Conservation (phyloP, 2,888 invertebrate genomes). For the Acanthosepion esculentum region DNA sequence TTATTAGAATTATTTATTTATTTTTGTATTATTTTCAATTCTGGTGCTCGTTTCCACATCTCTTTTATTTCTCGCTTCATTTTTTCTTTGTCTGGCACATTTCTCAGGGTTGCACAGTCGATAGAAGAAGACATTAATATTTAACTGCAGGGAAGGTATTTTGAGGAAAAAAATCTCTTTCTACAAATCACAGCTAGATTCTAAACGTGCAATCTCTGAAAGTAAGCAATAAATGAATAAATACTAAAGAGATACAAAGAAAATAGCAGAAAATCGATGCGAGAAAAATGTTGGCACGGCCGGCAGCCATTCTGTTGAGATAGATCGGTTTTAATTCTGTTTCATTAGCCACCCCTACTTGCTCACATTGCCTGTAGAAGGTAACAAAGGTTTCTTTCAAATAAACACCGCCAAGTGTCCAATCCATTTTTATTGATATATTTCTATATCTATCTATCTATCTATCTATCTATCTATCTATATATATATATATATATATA, state of each 20-base stretch:
- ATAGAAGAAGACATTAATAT: slow-evolving; percentile 25
- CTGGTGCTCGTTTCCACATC: neutral
- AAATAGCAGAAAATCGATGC: neutral
- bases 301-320: neutral
- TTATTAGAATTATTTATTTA: neutral
- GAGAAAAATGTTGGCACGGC: neutral
- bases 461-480: neutral
- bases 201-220: neutral
- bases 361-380: neutral
- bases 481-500: too few relatives aligned
- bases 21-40: neutral
- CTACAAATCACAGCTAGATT: neutral
- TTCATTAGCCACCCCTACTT: neutral
- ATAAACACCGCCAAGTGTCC: neutral
- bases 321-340: slow-evolving; percentile 22
- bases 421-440: neutral
- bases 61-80: neutral
- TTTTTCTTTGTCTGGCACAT: neutral
- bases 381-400: slow-evolving; percentile 33
- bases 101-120: neutral
- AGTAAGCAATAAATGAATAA: slow-evolving; percentile 9
- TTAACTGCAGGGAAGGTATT: neutral
- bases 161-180: neutral
- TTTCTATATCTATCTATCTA: too few relatives aligned
- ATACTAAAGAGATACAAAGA: neutral